Conservation (phyloP, 2,888 invertebrate genomes). For the Timandra comae region DNA sequence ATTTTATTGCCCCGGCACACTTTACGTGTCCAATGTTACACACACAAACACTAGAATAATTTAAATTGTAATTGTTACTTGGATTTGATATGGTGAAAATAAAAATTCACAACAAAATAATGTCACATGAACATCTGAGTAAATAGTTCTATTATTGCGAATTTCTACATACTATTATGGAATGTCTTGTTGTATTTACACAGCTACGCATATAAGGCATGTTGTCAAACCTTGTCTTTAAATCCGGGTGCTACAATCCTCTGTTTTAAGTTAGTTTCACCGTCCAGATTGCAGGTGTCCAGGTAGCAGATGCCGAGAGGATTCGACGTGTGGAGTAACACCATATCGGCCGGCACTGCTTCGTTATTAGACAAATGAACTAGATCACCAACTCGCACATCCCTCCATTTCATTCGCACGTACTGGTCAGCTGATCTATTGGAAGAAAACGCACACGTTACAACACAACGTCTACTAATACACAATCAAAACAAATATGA, state of each 20-base stretch:
- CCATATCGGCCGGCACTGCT: conserved; percentile 96
- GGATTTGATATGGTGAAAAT: no score
- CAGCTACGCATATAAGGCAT: conserved; percentile 8
- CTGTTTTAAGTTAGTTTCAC: conserved; percentile 96
- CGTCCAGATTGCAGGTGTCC: conserved; percentile 97
- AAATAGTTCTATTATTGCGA: conserved; percentile 12
- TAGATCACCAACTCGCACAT: conserved; percentile 94
- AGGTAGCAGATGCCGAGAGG: conserved; percentile 93
- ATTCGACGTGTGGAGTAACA: conserved; percentile 92
- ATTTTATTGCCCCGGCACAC: conserved; percentile 16
- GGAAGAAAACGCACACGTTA: conserved; percentile 20
- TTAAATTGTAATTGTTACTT: no score
- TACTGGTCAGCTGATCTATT: conserved; percentile 87
- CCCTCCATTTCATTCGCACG: conserved; percentile 91
- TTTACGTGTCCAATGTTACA: no score
- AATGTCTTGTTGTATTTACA: no score
- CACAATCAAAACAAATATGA: not conserved
- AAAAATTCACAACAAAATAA: no score
- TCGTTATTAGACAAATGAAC: conserved; percentile 98
- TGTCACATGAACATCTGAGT: conserved; percentile 13
- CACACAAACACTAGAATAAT: no score
- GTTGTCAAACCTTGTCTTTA: conserved; percentile 78
- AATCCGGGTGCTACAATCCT: conserved; percentile 89
- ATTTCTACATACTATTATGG: no score
- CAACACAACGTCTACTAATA: no score